A percentile compares a stretch with the other conserved stretches of the same genome.
phyloP scores from a whole-genome alignment of 92 coral and sea anemone genomes.

The Parazoanthus atlanticus region DNA sequence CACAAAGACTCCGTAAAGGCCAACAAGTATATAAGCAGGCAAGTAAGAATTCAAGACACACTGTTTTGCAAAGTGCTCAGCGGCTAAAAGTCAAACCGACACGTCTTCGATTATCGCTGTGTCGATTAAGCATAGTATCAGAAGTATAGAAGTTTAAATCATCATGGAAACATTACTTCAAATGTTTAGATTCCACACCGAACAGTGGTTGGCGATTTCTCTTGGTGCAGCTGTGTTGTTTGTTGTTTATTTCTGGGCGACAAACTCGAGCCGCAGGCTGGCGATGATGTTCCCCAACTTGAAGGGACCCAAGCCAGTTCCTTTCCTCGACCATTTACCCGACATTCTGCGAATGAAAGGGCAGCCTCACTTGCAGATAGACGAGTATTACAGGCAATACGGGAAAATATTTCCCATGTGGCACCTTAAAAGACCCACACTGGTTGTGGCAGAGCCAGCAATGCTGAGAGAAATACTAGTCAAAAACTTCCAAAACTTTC shows the following conservation, averaged over 20 bases:
- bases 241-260: neutral
- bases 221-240: neutral
- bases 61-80: too few species aligned
- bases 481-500: conserved; percentile 65
- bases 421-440: conserved; percentile 20
- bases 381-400: conserved; percentile 66
- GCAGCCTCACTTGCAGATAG: conserved; percentile 50
- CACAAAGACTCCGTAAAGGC: neutral
- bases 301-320: conserved; percentile 70
- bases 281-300: conserved; percentile 50
- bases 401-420: conserved; percentile 56
- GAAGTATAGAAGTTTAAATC: neutral
- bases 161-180: neutral
- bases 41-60: neutral
- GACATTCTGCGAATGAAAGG: conserved; percentile 43
- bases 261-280: conserved; percentile 39
- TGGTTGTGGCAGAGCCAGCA: conserved; percentile 59
- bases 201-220: neutral
- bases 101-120: neutral
- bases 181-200: neutral
- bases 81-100: neutral
- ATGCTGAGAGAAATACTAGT: conserved; percentile 63
- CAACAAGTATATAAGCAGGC: neutral
- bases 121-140: neutral
- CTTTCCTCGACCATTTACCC: conserved; percentile 57